A percentile compares a stretch with the other conserved stretches of the same genome.
These are phyloP conservation scores for Micrastur ruficollis DNA, from an alignment of 2,797 vertebrate genomes.

Conservation along the genomic window DNA sequence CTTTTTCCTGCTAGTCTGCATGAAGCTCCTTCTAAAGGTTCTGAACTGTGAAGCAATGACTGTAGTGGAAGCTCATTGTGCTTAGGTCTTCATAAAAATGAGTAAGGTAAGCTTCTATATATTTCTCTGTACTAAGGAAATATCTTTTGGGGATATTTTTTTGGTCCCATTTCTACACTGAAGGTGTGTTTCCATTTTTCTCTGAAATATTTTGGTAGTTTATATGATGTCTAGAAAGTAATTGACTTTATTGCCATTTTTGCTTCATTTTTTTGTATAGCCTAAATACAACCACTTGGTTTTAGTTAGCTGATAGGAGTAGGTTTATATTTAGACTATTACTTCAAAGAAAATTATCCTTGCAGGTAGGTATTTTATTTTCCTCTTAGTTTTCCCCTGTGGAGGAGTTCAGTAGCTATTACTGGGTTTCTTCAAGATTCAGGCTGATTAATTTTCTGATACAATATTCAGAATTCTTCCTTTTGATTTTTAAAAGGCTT, in stretches of 20 bases:
- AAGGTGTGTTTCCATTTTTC: neutral
- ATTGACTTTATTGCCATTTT: neutral
- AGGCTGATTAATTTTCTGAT: slow-evolving; percentile 65
- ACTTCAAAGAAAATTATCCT: slow-evolving; percentile 28
- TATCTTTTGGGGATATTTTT: neutral
- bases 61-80: neutral
- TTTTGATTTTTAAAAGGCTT: slow-evolving; percentile 64
- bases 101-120: neutral
- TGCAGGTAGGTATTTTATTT: slow-evolving; percentile 59
- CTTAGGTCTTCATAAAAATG: neutral
- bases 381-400: slow-evolving; percentile 45
- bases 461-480: slow-evolving; percentile 56
- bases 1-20: neutral
- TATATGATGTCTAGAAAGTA: neutral
- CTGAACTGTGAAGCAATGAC: neutral
- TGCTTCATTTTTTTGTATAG: neutral
- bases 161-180: neutral
- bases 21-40: neutral
- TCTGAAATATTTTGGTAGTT: neutral
- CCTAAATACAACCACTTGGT: neutral
- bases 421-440: slow-evolving; percentile 57
- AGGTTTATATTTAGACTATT: slow-evolving; percentile 25
- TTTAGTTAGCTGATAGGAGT: neutral
- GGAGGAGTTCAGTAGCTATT: slow-evolving; percentile 67
- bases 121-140: neutral